Evolutionary conservation across 2,888 invertebrate species (phyloP).

Genomic region (Oasisia sp.): DNA sequence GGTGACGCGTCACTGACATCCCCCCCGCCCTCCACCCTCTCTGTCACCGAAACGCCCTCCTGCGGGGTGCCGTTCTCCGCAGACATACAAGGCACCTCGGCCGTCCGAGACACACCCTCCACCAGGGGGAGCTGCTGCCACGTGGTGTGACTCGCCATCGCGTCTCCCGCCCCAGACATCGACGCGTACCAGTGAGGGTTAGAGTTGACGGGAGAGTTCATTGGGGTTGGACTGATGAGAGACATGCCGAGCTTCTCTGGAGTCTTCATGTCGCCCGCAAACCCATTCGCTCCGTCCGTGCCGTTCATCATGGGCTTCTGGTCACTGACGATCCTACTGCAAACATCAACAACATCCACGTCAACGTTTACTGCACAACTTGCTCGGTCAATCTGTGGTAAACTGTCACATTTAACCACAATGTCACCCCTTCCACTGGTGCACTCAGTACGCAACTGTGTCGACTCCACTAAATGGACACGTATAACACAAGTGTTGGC

Average conservation of each 20-base stretch:
- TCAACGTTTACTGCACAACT: not conserved
- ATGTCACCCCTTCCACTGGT: too few species aligned
- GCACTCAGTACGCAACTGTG: too few species aligned
- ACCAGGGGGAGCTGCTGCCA: not conserved
- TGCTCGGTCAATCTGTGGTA: not conserved
- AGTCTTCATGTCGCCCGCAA: not conserved
- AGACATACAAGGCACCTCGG: not conserved
- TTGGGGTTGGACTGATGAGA: not conserved
- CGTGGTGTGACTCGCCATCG: not conserved
- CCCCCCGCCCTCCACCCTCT: not conserved
- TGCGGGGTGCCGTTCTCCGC: not conserved
- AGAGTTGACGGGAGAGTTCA: not conserved
- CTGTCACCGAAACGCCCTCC: not conserved
- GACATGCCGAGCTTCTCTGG: conserved; percentile 2
- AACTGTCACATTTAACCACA: too few species aligned
- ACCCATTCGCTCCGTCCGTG: conserved; percentile 8
- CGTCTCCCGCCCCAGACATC: not conserved
- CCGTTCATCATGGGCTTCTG: conserved; percentile 31
- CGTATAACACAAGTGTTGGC: too few species aligned
- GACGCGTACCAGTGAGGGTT: not conserved
- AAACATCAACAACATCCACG: not conserved
- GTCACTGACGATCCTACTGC: conserved; percentile 34
- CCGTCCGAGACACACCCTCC: not conserved
- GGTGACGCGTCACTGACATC: not conserved
- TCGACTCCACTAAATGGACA: too few species aligned